Conservation (phyloP, 2,888 invertebrate species). For the Hemaris fuciformis region DNA sequence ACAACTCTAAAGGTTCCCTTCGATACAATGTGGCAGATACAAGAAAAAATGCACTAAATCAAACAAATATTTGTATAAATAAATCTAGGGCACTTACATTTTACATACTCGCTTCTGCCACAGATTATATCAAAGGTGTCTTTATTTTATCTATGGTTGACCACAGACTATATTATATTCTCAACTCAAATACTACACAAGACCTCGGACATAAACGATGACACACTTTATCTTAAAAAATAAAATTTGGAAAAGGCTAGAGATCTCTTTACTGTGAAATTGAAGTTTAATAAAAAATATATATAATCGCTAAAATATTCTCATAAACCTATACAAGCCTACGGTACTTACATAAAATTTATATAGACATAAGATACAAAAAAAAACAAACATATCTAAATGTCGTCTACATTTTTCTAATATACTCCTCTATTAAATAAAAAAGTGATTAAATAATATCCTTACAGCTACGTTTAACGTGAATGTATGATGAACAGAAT, state of each 20-base stretch:
- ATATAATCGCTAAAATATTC: slow-evolving; percentile 34
- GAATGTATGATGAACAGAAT: slow-evolving; percentile 16
- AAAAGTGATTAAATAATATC: slow-evolving; percentile 18
- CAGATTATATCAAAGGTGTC: slow-evolving; percentile 9
- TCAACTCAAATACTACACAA: slow-evolving; percentile 34
- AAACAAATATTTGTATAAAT: not conserved
- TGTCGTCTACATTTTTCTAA: slow-evolving; percentile 24
- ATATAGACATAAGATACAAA: slow-evolving; percentile 46
- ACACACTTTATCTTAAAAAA: slow-evolving; percentile 35
- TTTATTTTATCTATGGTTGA: slow-evolving; percentile 59
- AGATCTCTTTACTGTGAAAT: slow-evolving; percentile 62
- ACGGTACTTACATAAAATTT: slow-evolving; percentile 48
- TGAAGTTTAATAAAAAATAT: slow-evolving; percentile 51
- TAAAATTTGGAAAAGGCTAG: slow-evolving; percentile 59
- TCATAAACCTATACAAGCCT: slow-evolving; percentile 52
- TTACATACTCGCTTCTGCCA: not conserved
- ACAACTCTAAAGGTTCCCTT: slow-evolving; percentile 13
- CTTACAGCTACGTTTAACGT: slow-evolving; percentile 34
- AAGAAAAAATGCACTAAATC: not conserved
- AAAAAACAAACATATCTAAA: slow-evolving; percentile 16
- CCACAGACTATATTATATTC: slow-evolving; percentile 68
- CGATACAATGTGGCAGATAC: slow-evolving; percentile 8
- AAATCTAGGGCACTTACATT: not conserved
- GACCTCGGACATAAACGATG: slow-evolving; percentile 26
- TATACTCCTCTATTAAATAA: slow-evolving; percentile 20